A percentile compares a stretch with the other conserved stretches of the same genome.
Conservation (phyloP, 2,113 vertebrate species). For the Cololabis saira region DNA sequence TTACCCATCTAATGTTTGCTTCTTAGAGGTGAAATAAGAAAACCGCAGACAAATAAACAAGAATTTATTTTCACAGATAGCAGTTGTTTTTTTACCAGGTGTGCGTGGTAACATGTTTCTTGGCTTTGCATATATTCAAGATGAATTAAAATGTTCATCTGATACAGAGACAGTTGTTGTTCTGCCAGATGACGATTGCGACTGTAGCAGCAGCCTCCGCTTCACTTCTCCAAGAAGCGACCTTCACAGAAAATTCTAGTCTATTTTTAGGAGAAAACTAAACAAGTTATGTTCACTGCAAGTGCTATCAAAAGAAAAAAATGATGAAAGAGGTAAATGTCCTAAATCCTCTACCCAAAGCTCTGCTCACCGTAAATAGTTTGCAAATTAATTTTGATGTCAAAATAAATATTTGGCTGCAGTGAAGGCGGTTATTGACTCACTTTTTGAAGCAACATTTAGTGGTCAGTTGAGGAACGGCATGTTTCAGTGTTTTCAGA, state of each 20-base stretch:
- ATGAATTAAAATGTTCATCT: conserved; percentile 8
- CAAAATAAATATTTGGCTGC: no score
- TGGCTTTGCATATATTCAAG: conserved; percentile 10
- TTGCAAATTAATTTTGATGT: no score
- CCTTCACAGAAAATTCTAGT: conserved; percentile 25
- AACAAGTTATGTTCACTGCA: conserved; percentile 1
- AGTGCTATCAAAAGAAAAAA: no score
- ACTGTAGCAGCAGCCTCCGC: conserved; percentile 24
- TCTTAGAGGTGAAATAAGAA: neutral
- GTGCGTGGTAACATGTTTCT: neutral
- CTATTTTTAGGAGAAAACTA: conserved; percentile 34
- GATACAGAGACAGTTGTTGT: conserved; percentile 20
- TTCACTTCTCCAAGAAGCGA: conserved; percentile 13
- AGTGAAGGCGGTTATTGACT: no score
- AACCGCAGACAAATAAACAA: neutral
- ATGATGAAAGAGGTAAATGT: no score
- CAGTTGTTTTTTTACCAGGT: conserved; percentile 7
- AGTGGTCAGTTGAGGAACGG: no score
- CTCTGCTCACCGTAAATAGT: no score
- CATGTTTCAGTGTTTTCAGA: no score
- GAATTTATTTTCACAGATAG: neutral
- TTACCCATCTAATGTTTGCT: neutral
- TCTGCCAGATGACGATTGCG: conserved; percentile 14
- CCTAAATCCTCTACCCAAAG: no score
- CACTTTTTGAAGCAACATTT: no score